phyloP scores from a whole-genome alignment of 2,888 invertebrate species.

The Trachelus troglodyta region DNA sequence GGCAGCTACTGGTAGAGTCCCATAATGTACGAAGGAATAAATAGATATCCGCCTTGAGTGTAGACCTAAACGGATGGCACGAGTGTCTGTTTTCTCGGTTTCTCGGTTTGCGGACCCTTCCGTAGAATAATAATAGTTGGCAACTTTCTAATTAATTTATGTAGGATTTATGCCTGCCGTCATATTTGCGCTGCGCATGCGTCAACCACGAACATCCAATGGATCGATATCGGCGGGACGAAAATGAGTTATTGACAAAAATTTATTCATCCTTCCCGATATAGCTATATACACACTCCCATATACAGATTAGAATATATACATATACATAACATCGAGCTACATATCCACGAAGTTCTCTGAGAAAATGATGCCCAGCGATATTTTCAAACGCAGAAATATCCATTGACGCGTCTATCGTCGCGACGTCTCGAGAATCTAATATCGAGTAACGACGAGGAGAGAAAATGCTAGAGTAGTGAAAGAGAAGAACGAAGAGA shows the following conservation, averaged over 20 bases:
- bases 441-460: neutral
- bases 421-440: neutral
- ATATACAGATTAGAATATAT: neutral
- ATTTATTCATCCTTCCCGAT: neutral
- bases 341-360: too few species aligned
- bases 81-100: too few species aligned
- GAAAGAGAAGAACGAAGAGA: neutral
- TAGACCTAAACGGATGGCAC: neutral
- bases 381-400: neutral
- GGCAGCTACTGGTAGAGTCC: neutral
- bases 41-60: slow-evolving; percentile 9
- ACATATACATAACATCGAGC: neutral
- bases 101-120: slow-evolving; percentile 5
- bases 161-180: slow-evolving; percentile 10
- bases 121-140: slow-evolving; percentile 13
- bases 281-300: neutral
- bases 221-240: neutral
- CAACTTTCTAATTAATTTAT: slow-evolving; percentile 22
- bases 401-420: neutral
- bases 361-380: neutral
- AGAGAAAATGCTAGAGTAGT: neutral
- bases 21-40: slow-evolving; percentile 16
- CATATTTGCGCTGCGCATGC: neutral
- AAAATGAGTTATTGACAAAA: neutral
- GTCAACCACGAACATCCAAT: neutral